These are phyloP conservation scores for Sorex araneus DNA, from an alignment of 2,113 vertebrate genomes.

Conservation along the genomic window DNA sequence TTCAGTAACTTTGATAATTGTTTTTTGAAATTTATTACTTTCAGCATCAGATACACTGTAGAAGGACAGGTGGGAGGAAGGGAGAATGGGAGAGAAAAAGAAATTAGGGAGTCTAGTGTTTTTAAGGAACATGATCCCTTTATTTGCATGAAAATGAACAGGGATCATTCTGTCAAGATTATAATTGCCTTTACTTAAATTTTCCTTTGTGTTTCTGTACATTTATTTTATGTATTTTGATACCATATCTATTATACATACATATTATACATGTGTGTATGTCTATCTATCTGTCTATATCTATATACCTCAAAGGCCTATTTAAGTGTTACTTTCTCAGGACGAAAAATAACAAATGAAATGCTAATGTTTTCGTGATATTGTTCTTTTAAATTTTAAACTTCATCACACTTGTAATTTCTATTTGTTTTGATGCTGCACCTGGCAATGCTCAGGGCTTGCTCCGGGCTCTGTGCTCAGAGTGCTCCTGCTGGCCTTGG, in stretches of 20 bases:
- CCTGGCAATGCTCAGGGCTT: no score
- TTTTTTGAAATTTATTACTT: conserved; percentile 11
- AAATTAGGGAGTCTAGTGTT: neutral
- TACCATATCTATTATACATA: neutral
- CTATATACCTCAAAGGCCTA: neutral
- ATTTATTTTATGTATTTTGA: neutral
- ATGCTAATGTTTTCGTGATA: conserved; percentile 22
- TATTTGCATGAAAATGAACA: neutral
- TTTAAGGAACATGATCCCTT: neutral
- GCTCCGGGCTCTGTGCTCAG: no score
- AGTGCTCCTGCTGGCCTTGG: no score
- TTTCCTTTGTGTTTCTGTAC: conserved; percentile 18
- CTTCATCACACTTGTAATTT: neutral
- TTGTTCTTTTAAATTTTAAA: neutral
- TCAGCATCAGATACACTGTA: neutral
- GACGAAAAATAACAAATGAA: neutral
- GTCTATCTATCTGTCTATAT: neutral
- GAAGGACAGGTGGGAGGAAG: neutral
- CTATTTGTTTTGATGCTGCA: no score
- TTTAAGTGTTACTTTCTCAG: conserved; percentile 9
- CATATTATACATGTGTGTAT: no score
- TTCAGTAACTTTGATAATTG: conserved; percentile 36
- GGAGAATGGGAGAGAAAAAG: no score
- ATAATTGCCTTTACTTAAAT: neutral
- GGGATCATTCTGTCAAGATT: no score